Evolutionary conservation across 30 jellyfish, hydroid and myxozoan genomes (phyloP).

Genomic region (Cassiopea xamachana): DNA sequence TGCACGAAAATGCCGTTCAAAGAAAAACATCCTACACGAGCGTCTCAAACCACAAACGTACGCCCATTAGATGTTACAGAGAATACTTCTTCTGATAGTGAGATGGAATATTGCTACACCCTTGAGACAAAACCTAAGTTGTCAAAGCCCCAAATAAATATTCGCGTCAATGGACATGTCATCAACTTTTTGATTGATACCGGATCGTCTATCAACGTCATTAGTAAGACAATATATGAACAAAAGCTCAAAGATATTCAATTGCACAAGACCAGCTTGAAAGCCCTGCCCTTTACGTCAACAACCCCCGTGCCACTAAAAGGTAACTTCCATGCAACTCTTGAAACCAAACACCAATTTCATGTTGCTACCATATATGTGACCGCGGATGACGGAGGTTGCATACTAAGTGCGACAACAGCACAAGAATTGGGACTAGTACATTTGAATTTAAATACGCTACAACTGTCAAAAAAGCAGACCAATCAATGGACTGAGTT

Average conservation of each 20-base stretch:
- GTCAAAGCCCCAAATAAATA: slow-evolving; percentile 18
- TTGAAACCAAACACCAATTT: slow-evolving; percentile 19
- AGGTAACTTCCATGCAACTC: slow-evolving; percentile 34
- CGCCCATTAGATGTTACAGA: slow-evolving; percentile 11
- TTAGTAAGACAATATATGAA: slow-evolving; percentile 2
- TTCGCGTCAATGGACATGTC: slow-evolving; percentile 25
- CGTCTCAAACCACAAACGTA: background rate
- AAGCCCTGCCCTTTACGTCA: slow-evolving; percentile 34
- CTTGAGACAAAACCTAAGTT: background rate
- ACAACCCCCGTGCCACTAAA: slow-evolving; percentile 25
- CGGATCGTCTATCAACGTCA: slow-evolving; percentile 62
- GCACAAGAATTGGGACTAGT: slow-evolving; percentile 46
- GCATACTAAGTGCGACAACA: slow-evolving; percentile 45
- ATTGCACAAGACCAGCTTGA: slow-evolving; percentile 29
- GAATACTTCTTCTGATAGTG: slow-evolving; percentile 36
- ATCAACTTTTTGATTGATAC: slow-evolving; percentile 49
- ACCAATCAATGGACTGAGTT: slow-evolving; percentile 17
- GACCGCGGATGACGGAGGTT: slow-evolving; percentile 62
- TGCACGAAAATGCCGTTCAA: slow-evolving; percentile 31
- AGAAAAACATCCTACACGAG: background rate
- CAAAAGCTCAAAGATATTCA: slow-evolving; percentile 24
- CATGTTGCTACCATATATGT: slow-evolving; percentile 46
- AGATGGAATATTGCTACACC: slow-evolving; percentile 46
- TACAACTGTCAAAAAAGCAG: slow-evolving; percentile 16
- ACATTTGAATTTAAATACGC: slow-evolving; percentile 4